phyloP scores from a whole-genome alignment of 2,888 invertebrate genomes.

The Acronicta leporina region DNA sequence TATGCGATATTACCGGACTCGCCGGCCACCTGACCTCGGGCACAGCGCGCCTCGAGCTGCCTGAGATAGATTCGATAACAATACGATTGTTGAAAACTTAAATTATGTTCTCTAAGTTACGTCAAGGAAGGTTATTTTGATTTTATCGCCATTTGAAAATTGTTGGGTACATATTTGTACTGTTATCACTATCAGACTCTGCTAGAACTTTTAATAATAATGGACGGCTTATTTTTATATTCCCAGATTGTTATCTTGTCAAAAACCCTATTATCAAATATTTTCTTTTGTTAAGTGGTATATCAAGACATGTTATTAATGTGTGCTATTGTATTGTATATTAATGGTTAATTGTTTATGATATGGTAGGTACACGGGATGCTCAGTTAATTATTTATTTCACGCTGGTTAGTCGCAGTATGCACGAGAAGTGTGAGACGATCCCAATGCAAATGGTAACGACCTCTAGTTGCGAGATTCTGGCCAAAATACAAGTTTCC shows the following conservation, averaged over 20 bases:
- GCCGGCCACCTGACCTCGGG: conserved; percentile 45
- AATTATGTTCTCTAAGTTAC: conserved; percentile 70
- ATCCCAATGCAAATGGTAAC: conserved; percentile 41
- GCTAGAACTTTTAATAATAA: conserved; percentile 60
- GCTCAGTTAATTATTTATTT: conserved; percentile 10
- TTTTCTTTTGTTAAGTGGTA: conserved; percentile 49
- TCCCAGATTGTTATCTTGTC: conserved; percentile 60
- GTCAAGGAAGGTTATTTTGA: conserved; percentile 70
- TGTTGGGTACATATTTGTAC: conserved; percentile 65
- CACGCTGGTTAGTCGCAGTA: conserved; percentile 4
- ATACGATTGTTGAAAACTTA: conserved; percentile 79
- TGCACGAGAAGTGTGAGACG: conserved; percentile 11
- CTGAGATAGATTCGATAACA: conserved; percentile 72
- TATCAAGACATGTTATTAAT: conserved; percentile 26
- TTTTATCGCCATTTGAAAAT: conserved; percentile 69
- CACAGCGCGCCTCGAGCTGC: conserved; percentile 33
- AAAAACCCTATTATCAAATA: conserved; percentile 54
- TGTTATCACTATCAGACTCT: conserved; percentile 62
- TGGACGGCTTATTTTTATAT: conserved; percentile 56
- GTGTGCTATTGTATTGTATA: background rate
- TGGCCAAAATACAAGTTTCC: conserved; percentile 68
- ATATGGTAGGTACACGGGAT: background rate
- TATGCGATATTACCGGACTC: conserved; percentile 46
- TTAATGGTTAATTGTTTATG: background rate
- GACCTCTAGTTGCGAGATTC: conserved; percentile 36